A percentile compares a stretch with the other conserved stretches of the same genome.
phyloP scores from a whole-genome alignment of 2,888 invertebrate genomes.

The Carabus problematicus region DNA sequence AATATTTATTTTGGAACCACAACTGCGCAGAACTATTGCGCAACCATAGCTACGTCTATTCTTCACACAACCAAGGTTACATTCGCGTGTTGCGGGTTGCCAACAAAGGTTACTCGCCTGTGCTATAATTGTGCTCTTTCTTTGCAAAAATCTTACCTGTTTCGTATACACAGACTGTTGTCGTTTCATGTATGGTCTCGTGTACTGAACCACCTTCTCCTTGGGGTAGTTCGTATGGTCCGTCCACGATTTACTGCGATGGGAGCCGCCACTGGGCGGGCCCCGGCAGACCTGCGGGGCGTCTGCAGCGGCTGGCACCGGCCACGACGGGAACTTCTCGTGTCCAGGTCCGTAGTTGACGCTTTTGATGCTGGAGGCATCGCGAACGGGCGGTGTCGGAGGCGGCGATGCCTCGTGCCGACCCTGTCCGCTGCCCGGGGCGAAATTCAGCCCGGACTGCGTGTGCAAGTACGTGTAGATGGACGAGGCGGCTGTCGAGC shows the following conservation, averaged over 20 bases:
- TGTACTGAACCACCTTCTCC: constrained; percentile 69
- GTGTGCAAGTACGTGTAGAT: constrained; percentile 54
- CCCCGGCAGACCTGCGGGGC: constrained; percentile 59
- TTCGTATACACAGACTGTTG: constrained; percentile 66
- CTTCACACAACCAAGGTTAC: too few relatives aligned
- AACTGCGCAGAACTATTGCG: too few relatives aligned
- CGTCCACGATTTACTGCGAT: constrained; percentile 74
- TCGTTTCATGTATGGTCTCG: constrained; percentile 70
- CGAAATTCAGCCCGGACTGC: constrained; percentile 45
- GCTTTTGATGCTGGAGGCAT: constrained; percentile 71
- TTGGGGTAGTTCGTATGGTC: constrained; percentile 75
- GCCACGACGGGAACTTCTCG: constrained; percentile 80
- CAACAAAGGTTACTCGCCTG: too few relatives aligned
- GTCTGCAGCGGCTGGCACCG: constrained; percentile 68
- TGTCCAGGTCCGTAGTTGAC: constrained; percentile 74
- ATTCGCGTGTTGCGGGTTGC: too few relatives aligned
- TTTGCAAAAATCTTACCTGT: too few relatives aligned
- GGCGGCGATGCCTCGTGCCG: constrained; percentile 64
- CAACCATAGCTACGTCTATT: too few relatives aligned
- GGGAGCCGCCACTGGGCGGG: constrained; percentile 64
- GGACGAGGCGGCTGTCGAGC: constrained; percentile 47
- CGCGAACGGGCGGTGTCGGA: constrained; percentile 69
- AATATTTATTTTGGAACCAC: constrained; percentile 67
- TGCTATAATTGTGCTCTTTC: too few relatives aligned
- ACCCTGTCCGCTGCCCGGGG: constrained; percentile 47